A percentile compares a stretch with the other conserved stretches of the same genome.
These are phyloP conservation scores for Chymomyza caudatula DNA, from an alignment of 2,888 invertebrate species.

Conservation along the genomic window DNA sequence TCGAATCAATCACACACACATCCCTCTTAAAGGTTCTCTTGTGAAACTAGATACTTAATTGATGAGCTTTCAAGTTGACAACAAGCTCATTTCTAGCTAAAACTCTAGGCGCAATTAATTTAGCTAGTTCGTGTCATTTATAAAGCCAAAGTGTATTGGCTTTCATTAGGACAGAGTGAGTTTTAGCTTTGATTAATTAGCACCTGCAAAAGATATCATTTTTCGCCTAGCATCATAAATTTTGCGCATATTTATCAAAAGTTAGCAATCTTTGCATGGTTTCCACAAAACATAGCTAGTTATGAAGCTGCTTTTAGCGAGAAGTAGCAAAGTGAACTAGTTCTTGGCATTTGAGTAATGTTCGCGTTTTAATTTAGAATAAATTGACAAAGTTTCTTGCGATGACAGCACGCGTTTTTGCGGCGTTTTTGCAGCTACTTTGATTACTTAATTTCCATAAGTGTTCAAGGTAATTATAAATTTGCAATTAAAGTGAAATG, in stretches of 20 bases:
- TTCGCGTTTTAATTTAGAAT: background rate
- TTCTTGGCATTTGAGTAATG: background rate
- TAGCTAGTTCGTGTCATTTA: background rate
- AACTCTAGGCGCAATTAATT: background rate
- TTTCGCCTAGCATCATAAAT: constrained; percentile 47
- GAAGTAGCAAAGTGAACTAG: constrained; percentile 4
- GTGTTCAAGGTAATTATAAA: constrained; percentile 52
- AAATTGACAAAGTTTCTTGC: constrained; percentile 5
- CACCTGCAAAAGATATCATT: constrained; percentile 26
- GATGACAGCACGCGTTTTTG: constrained; percentile 27
- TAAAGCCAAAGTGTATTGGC: background rate
- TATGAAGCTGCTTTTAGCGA: too few species aligned
- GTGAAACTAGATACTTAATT: background rate
- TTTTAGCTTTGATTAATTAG: constrained; percentile 44
- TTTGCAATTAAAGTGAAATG: constrained; percentile 63
- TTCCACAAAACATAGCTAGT: background rate
- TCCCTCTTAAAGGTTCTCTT: background rate
- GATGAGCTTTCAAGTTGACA: background rate
- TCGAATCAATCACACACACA: background rate
- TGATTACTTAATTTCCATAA: constrained; percentile 8
- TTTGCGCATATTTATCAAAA: constrained; percentile 36
- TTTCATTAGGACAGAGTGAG: background rate
- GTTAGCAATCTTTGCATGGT: constrained; percentile 37
- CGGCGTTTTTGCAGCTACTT: constrained; percentile 5
- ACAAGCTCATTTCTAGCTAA: background rate